Percentiles rank a stretch among this genome's conserved stretches.
These are phyloP conservation scores for Parasteatoda lunata DNA, from an alignment of 2,888 invertebrate genomes.

Conservation along the genomic window DNA sequence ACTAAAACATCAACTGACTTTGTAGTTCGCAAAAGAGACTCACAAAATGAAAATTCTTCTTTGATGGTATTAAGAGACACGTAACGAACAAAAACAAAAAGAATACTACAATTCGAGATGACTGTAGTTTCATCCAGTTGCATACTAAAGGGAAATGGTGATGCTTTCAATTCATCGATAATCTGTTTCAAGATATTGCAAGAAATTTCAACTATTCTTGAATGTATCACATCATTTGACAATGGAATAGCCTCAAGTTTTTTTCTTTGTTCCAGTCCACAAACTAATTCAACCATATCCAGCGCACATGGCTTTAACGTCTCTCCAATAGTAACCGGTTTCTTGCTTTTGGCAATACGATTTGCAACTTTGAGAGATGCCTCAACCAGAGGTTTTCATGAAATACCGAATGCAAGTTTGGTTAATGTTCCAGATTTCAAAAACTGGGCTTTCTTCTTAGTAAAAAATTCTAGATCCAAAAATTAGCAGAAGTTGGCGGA, in stretches of 20 bases:
- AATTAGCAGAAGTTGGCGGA: no score
- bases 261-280: conserved; percentile 57
- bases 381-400: no score
- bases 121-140: conserved; percentile 75
- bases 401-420: no score
- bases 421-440: no score
- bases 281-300: conserved; percentile 55
- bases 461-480: no score
- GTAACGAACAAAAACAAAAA: conserved; percentile 47
- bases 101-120: conserved; percentile 41
- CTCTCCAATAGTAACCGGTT: no score
- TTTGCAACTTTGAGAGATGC: no score
- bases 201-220: conserved; percentile 59
- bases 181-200: conserved; percentile 60
- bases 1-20: no score
- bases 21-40: no score
- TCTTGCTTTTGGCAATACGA: no score
- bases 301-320: conserved; percentile 48
- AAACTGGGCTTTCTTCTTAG: no score
- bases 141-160: conserved; percentile 58
- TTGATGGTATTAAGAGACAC: conserved; percentile 35
- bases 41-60: conserved; percentile 23
- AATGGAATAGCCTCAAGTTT: conserved; percentile 64
- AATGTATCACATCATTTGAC: conserved; percentile 58
- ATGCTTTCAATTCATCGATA: conserved; percentile 54